A percentile compares a stretch with the other conserved stretches of the same genome.
These are phyloP conservation scores for Florisuga fusca DNA, from an alignment of 2,797 vertebrate species.

Conservation along the genomic window DNA sequence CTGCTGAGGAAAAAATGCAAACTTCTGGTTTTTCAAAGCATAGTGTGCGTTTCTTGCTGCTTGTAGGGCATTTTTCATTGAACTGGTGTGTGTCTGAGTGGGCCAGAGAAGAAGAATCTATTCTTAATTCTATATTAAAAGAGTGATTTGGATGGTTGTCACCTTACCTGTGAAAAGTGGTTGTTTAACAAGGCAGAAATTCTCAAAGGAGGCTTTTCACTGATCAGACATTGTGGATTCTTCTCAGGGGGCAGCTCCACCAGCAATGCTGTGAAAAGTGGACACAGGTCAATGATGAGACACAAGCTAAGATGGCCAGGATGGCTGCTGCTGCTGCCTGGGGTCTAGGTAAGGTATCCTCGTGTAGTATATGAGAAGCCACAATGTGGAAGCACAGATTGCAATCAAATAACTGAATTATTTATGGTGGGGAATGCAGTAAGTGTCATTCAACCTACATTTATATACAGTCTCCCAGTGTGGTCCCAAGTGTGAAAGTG, in stretches of 20 bases:
- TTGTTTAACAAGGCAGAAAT: not conserved
- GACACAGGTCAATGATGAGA: constrained; percentile 95
- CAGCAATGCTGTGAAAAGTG: constrained; percentile 99
- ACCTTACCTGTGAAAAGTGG: not conserved
- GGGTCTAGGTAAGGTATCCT: constrained; percentile 88
- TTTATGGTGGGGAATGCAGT: not conserved
- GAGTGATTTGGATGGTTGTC: accelerated
- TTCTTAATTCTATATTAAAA: not conserved
- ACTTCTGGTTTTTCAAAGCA: not conserved
- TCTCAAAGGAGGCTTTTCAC: not conserved
- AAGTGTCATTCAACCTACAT: not conserved
- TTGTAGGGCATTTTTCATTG: not conserved
- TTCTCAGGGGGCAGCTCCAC: constrained; percentile 94
- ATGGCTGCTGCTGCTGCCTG: constrained; percentile 98
- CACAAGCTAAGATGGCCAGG: constrained; percentile 97
- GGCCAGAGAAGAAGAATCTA: not conserved
- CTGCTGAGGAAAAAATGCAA: not conserved
- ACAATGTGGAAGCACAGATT: not conserved
- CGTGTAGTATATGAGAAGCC: not conserved
- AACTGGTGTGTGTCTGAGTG: not conserved
- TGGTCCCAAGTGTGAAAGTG: not conserved
- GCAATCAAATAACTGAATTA: not conserved
- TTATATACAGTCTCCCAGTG: not conserved
- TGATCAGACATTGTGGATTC: constrained; percentile 30
- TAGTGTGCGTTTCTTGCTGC: not conserved